Conservation (phyloP, 2,113 vertebrate species). For the Phocoena phocoena region DNA sequence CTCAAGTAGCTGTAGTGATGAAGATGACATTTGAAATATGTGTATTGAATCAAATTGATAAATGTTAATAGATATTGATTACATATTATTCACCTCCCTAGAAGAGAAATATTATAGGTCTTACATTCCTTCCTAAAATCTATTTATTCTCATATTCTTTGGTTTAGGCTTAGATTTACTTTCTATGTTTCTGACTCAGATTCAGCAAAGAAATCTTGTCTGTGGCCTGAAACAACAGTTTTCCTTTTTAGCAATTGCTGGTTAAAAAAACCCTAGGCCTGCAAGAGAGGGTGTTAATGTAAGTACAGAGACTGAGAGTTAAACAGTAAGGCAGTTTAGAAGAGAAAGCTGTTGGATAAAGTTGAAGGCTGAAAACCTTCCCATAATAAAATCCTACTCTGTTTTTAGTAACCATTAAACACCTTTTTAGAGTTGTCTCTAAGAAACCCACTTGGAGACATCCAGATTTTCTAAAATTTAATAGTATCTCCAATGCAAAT, state of each 20-base stretch:
- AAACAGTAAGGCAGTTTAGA: not conserved
- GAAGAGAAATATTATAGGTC: not conserved
- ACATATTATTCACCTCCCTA: not conserved
- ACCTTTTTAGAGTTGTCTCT: not conserved
- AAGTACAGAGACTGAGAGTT: not conserved
- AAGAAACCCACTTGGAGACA: conserved; percentile 8
- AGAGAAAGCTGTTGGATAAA: not conserved
- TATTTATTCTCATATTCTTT: not conserved
- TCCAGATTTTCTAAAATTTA: not conserved
- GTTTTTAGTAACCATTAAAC: not conserved
- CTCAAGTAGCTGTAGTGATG: not conserved
- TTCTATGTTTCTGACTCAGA: not conserved
- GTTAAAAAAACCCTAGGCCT: not conserved
- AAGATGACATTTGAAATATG: not conserved
- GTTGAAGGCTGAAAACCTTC: not conserved
- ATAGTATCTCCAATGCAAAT: not conserved
- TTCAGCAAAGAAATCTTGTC: not conserved
- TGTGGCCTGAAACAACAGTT: not conserved
- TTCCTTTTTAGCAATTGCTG: not conserved
- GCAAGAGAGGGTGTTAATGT: not conserved
- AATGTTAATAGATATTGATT: not conserved
- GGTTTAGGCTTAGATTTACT: not conserved
- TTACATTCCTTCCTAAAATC: not conserved
- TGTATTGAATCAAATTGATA: not conserved
- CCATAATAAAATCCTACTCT: not conserved